Base-by-base conservation (phyloP, 2,888 invertebrate genomes). In the Dorcus parallelipipedus region DNA sequence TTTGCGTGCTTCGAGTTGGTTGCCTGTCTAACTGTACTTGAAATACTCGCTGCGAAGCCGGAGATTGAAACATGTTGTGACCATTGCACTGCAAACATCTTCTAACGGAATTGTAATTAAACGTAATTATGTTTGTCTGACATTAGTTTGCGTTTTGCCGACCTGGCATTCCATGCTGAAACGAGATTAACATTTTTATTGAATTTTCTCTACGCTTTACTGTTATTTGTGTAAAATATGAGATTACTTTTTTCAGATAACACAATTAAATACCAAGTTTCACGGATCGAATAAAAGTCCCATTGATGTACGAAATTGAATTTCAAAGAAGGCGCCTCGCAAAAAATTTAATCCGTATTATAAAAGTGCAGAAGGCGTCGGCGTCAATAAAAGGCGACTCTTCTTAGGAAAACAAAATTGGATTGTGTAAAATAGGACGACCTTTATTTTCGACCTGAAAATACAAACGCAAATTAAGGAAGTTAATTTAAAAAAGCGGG, bases 401-500 rank as follows among this genome's bases (percentile, higher is more conserved):
- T 33, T 33, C 26, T 33, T 33, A 33, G 26, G 26, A 33, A 33
- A 33, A 33, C 26, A 33, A 33, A 33, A 33, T 33, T 33, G 26
- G 26, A 33, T 33, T 33, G 26, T 33, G 26, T 33, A 33, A 33
- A 33, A 33, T 33, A 33, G 26, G 26, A 33, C 26, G 26, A 33
- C 26, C 26, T 33, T 33, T 33, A 33, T 33, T 33, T 33, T 33
- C 26, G 26, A 33, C 26, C 26, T 33, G 26, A 33, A 33, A 33
- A 33, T 42, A 42, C 17, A 42, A 14, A 14, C 17, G 26, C 26
- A 33, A 33, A 33, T 33, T 33, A 33, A 33, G 26, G 26, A 7
- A 33, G 49, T 33, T 42, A 52, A 52, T 42, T 52, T 43, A 20
- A 40, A 52, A 52, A 43, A 23, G 40, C 50, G 38, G 38, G 50